These are phyloP conservation scores for Ophiodon elongatus DNA, from an alignment of 2,113 vertebrate species.

Conservation along the genomic window DNA sequence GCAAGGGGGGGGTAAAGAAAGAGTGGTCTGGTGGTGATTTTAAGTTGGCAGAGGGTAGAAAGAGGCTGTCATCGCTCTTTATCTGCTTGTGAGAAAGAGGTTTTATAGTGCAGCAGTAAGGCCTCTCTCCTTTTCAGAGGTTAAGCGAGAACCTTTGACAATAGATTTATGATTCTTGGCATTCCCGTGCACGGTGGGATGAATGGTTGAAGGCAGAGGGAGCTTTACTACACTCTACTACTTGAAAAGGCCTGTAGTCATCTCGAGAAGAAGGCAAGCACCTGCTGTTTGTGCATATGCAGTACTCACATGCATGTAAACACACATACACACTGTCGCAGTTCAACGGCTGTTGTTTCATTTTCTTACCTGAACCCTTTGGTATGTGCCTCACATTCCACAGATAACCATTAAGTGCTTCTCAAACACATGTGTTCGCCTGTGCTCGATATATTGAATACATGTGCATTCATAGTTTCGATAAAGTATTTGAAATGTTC, in stretches of 20 bases:
- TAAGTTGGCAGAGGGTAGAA: slow-evolving; percentile 41
- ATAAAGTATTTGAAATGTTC: slow-evolving; percentile 58
- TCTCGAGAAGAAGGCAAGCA: slow-evolving; percentile 14
- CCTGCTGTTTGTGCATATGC: slow-evolving; percentile 34
- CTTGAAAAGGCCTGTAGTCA: slow-evolving; percentile 21
- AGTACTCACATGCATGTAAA: slow-evolving; percentile 23
- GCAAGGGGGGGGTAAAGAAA: slow-evolving; percentile 15
- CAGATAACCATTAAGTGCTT: slow-evolving; percentile 42
- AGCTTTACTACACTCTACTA: slow-evolving; percentile 15
- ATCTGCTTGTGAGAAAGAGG: slow-evolving; percentile 52
- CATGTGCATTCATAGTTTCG: background rate
- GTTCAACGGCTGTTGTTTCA: background rate
- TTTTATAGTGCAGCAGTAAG: slow-evolving; percentile 16
- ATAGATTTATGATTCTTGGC: slow-evolving; percentile 52
- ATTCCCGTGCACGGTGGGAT: slow-evolving; percentile 22
- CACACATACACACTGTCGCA: slow-evolving; percentile 7
- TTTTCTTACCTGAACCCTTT: slow-evolving; percentile 21
- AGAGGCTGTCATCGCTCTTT: slow-evolving; percentile 47
- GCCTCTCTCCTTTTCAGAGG: slow-evolving; percentile 29
- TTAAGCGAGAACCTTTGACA: slow-evolving; percentile 46
- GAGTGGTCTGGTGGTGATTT: slow-evolving; percentile 44
- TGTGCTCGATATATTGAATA: background rate
- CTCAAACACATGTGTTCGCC: slow-evolving; percentile 15
- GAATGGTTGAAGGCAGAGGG: slow-evolving; percentile 28
- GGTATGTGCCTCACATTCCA: slow-evolving; percentile 58